A percentile compares a stretch with the other conserved stretches of the same genome.
These are phyloP conservation scores for fruit fly (Drosophila melanogaster) DNA, from an alignment of 1,140 invertebrate genomes.

Conservation along the genomic window Release_6_plus_ISO1_MT NT_033777.3:12570001-12570500, in stretches of 20 bases:
- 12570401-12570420: not conserved
- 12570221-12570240: constrained; percentile 56
- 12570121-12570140: constrained; percentile 15
- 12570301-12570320: not conserved
- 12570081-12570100: not conserved
- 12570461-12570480: constrained; percentile 18
- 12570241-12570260: constrained; percentile 68
- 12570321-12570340: constrained; percentile 1
- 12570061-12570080: constrained; percentile 59
- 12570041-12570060: constrained; percentile 23
- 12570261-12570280: constrained; percentile 66
- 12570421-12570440: constrained; percentile 53
- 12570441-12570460: constrained; percentile 50
- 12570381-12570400: not conserved
- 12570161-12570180: not conserved
- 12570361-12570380: not conserved
- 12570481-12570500: constrained; percentile 39
- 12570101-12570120: not conserved
- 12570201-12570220: constrained; percentile 44
- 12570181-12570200: constrained; percentile 53
- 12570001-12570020: not conserved
- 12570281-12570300: not conserved
- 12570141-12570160: constrained; percentile 8
- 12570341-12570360: not conserved
- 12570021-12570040: not conserved